phyloP scores from a whole-genome alignment of 2,888 invertebrate genomes.

The Cheilosia urbana region DNA sequence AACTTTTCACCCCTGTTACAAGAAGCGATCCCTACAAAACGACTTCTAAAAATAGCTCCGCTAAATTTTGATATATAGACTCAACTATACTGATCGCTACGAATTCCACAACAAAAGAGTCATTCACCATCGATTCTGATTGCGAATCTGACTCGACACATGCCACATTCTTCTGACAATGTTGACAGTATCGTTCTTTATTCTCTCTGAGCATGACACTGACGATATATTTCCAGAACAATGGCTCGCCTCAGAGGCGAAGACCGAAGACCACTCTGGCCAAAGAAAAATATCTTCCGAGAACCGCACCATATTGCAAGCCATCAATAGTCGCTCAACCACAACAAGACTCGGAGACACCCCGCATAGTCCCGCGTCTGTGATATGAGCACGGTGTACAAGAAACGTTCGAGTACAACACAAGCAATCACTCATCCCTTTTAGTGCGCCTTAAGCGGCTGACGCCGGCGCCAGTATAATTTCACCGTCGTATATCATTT shows the following conservation, averaged over 20 bases:
- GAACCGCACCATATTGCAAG: constrained; percentile 54
- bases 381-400: constrained; percentile 12
- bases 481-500: constrained; percentile 72
- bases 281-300: constrained; percentile 45
- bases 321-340: constrained; percentile 62
- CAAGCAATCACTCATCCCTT: constrained; percentile 74
- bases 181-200: constrained; percentile 36
- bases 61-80: too few relatives aligned
- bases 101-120: neutral
- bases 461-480: constrained; percentile 74
- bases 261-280: constrained; percentile 14
- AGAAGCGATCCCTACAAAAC: too few relatives aligned
- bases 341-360: constrained; percentile 47
- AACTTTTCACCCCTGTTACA: too few relatives aligned
- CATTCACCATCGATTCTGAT: constrained; percentile 7
- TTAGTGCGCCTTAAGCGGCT: constrained; percentile 70
- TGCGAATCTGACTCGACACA: constrained; percentile 7
- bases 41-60: too few relatives aligned
- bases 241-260: constrained; percentile 39
- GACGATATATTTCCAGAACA: constrained; percentile 61
- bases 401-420: constrained; percentile 44
- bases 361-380: constrained; percentile 4
- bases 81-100: neutral
- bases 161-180: constrained; percentile 19
- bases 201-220: constrained; percentile 47